Evolutionary conservation across 2,888 invertebrate species (phyloP), one percentile per base, ranked within the genome.

Genomic region (Melangyna quadrimaculata): DNA sequence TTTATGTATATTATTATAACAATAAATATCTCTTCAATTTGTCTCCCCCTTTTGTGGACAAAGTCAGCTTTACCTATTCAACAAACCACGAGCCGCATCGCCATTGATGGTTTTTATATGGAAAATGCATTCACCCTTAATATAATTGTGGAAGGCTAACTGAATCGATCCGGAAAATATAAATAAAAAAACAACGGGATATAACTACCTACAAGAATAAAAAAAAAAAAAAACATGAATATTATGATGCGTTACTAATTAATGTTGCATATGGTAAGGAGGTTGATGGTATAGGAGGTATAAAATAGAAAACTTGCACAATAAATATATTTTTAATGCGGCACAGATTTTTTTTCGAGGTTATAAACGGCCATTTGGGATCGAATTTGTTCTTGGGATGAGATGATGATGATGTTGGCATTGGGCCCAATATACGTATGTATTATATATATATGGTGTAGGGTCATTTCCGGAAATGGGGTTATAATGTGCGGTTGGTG

Each of bases 201-300:
- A 3, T 43, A 43, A 7, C 27, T 17, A 43, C 0, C 7, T 10
- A 48, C 2, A 10, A 45, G 5, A 10, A 22, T 1, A 5, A 8
- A 63, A 48, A 32, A 45, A 48, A 48, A 48, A 32, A 65, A 19
- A 35, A 35, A 55, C 65, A 10, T 75, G 79, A 84, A 84, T 72
- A 80, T 77, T 80, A 80, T 84, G 80, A 84, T 84, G 80, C 84
- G 84, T 84, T 80, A 84, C 84, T 84, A 84, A 84, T 84, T 84
- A 84, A 84, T 80, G 80, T 72, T 80, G 74, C 71, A 84, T 72
- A 80, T 69, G 45, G 12, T 35, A 43, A n/a, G 61, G 59, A 19
- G 27, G 29, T 14, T n/a, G n/a, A n/a, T n/a, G n/a, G n/a, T n/a
- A n/a, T n/a, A n/a, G n/a, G n/a, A 19, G 6, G 19, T 27, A 67